phyloP scores from a whole-genome alignment of 2,888 invertebrate species.

The Polietes domitor region DNA sequence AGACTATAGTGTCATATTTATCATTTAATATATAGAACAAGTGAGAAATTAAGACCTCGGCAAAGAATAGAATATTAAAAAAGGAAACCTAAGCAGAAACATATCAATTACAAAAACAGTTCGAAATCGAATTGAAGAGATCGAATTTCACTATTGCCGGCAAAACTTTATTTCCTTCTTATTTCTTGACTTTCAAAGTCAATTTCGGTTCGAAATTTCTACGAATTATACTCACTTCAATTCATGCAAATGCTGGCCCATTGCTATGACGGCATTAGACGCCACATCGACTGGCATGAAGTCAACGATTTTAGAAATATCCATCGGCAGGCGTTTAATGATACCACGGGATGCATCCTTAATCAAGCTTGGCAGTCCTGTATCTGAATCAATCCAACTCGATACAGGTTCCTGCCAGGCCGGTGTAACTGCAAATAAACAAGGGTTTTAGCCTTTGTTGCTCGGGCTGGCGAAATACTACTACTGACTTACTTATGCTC shows the following conservation, averaged over 20 bases:
- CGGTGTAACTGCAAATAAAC: slow-evolving; percentile 84
- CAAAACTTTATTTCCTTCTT: no score
- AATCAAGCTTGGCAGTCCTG: slow-evolving; percentile 95
- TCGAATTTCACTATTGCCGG: no score
- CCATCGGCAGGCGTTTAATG: slow-evolving; percentile 89
- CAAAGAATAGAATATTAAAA: no score
- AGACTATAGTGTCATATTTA: no score
- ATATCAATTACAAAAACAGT: no score
- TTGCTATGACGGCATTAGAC: slow-evolving; percentile 90
- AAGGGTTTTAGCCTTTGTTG: not conserved
- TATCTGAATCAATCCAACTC: slow-evolving; percentile 98
- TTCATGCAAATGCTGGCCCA: slow-evolving; percentile 89
- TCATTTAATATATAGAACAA: no score
- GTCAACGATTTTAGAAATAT: slow-evolving; percentile 90
- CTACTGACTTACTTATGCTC: slow-evolving; percentile 90
- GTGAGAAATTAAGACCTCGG: no score
- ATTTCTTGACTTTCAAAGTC: no score
- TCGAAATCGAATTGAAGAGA: no score
- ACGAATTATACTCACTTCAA: slow-evolving; percentile 76
- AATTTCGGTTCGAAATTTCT: no score
- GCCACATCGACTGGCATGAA: slow-evolving; percentile 97
- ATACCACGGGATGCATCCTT: slow-evolving; percentile 94
- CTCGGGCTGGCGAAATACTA: not conserved
- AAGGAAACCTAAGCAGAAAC: no score
- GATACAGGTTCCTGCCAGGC: slow-evolving; percentile 92